Evolutionary conservation across 2,797 vertebrate genomes (phyloP), one percentile per base, ranked within the genome.

Genomic region (Lateolabrax maculatus): DNA sequence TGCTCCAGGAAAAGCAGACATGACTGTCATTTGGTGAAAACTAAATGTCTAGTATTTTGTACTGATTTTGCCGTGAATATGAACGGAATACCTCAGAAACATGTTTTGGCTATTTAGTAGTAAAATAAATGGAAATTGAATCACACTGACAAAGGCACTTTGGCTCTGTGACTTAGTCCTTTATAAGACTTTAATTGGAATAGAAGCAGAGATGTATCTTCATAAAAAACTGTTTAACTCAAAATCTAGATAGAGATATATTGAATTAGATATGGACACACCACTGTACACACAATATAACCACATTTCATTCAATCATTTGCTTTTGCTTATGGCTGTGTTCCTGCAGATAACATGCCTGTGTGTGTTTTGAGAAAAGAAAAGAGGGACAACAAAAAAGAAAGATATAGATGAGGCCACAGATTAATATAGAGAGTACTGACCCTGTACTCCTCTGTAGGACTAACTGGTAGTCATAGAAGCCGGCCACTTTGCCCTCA

Each of bases 391-490:
- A 5, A 19, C 12, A 19, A 49, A 52, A 53, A 18, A 23, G 6
- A 61, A 44, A 67, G 31, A 41, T 41, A 36, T 3, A 37, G 13
- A 63, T 56, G 19, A 71, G 37, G 52, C 63, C 36, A 60, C 5
- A 48, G 65, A 49, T 39, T 41, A 62, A 27, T 43, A 51, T 34
- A 19, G 34, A 44, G 46, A 48, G 21, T 34, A n/a, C 31, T 49
- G 56, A 51, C 34, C 3, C 16, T 19, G 21, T 53, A 53, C 44
- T 79, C 29, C 29, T 16, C 41, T 75, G 44, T 29, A 51, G 62
- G 83, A n/a, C 70, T 80, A 43, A 72, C 12, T 44, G 72, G 84
- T 88, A 57, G 81, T 57, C 84, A 86, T 76, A 68, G 87, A 80
- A 77, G 68, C 82, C 23, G 12, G 62, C 52, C 63, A 41, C 56